Evolutionary conservation across 2,113 vertebrate species (phyloP), one percentile per base, ranked within the genome.

Genomic region (Leuciscus idus): DNA sequence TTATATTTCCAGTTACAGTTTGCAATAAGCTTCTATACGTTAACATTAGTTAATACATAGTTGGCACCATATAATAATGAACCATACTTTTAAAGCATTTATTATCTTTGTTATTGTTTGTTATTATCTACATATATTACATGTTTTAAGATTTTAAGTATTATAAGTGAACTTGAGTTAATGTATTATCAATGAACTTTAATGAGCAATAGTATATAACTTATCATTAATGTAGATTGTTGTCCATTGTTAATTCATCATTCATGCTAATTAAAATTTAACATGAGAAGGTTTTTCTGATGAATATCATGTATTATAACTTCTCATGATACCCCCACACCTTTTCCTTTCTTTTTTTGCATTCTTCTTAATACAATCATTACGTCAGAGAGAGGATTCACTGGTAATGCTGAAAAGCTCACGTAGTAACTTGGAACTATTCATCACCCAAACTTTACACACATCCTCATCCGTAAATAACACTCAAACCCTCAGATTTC

Each of bases 321-420:
- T 7, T 46, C 39, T 74, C 36, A 39, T n/a, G 70, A 23, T 23
- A 21, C 26, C 21, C 28, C 9, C 50, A 72, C 1, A 2, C 10
- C 11, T 82, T 75, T 72, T 46, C 19, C 76, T 15, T 33, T 83
- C 23, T 73, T 55, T 36, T 36, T 33, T 64, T 17, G 66, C 8
- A 66, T 75, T 75, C 4, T 33, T 21, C 55, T 76, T 30, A 23
- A 46, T 48, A 46, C 8, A 36, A 72, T 28, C 15, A 36, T 30
- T 70, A 83, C 6, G 2, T 55, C 48, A 70, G 46, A 17, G 26
- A 48, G 21, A 33, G 3, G 19, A 82, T 33, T 82, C 26, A 33
- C 17, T 68, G 61, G 43, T 57, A 62, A 80, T 70, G 62, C 76
- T 80, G 76, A 62, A 30, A 81, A 50, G 39, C 66, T 73, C 36